Evolutionary conservation across 2,797 vertebrate genomes (phyloP).

Genomic region (Dermochelys coriacea): DNA sequence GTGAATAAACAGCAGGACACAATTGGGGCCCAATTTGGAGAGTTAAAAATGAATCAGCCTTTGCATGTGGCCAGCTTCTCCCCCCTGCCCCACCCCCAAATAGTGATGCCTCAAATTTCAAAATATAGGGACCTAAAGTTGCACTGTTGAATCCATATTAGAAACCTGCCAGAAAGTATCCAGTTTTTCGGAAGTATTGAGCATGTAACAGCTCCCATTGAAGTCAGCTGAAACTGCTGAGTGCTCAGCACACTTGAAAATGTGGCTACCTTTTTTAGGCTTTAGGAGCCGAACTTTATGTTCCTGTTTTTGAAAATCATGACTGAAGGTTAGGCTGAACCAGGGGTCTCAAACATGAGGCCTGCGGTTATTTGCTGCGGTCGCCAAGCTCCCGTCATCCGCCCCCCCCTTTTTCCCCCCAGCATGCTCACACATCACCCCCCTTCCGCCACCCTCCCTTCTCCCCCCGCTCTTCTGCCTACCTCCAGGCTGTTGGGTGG

Average conservation of each 20-base stretch:
- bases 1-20: neutral
- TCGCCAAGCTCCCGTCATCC: too few species aligned
- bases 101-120: neutral
- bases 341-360: neutral
- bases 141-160: neutral
- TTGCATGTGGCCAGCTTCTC: neutral
- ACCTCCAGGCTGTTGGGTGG: too few species aligned
- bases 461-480: too few species aligned
- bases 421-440: too few species aligned
- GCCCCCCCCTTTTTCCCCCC: too few species aligned
- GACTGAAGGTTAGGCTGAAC: neutral
- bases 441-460: too few species aligned
- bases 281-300: neutral
- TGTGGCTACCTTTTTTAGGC: neutral
- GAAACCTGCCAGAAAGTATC: neutral
- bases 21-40: slow-evolving; percentile 1
- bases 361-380: too few species aligned
- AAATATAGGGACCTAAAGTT: neutral
- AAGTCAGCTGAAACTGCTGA: neutral
- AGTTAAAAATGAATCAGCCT: neutral
- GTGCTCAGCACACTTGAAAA: neutral
- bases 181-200: neutral
- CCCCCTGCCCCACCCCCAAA: too few species aligned
- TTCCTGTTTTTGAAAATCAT: neutral
- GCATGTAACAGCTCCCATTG: neutral